Evolutionary conservation across 2,888 invertebrate genomes (phyloP).

Genomic region (Hemithea aestivaria): DNA sequence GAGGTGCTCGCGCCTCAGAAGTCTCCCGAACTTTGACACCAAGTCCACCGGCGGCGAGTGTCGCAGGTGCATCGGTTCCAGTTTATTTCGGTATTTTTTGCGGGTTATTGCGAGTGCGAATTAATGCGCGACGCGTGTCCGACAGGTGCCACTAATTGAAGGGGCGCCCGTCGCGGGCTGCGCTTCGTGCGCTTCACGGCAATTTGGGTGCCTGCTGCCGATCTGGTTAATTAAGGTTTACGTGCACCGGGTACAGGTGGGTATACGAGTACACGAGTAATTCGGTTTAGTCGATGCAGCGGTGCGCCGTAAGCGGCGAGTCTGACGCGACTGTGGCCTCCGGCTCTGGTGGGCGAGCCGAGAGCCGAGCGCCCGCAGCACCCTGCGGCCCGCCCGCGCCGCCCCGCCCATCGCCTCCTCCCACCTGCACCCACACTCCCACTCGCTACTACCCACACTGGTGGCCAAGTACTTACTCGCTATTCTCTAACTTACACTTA

Average conservation of each 20-base stretch:
- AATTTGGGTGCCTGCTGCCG: slow-evolving; percentile 65
- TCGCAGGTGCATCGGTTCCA: slow-evolving; percentile 74
- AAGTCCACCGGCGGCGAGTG: slow-evolving; percentile 37
- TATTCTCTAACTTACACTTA: no score
- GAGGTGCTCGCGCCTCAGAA: slow-evolving; percentile 24
- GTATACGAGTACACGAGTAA: slow-evolving; percentile 15
- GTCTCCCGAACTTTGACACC: slow-evolving; percentile 31
- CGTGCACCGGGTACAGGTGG: slow-evolving; percentile 46
- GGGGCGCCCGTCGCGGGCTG: slow-evolving; percentile 58
- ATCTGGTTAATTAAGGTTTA: slow-evolving; percentile 54
- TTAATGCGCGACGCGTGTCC: slow-evolving; percentile 66
- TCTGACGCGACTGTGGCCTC: slow-evolving; percentile 61
- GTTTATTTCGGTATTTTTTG: slow-evolving; percentile 71
- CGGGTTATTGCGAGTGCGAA: slow-evolving; percentile 65
- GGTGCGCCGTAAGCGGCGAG: slow-evolving; percentile 53
- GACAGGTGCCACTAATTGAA: slow-evolving; percentile 73
- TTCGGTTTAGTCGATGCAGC: slow-evolving; percentile 30
- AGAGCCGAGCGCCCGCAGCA: slow-evolving; percentile 40
- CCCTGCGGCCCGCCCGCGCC: slow-evolving; percentile 70
- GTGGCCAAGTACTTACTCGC: no score
- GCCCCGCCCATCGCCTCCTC: slow-evolving; percentile 60
- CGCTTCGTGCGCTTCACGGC: slow-evolving; percentile 61
- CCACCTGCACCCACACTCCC: slow-evolving; percentile 56
- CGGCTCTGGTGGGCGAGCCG: slow-evolving; percentile 59
- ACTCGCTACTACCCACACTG: slow-evolving; percentile 15